phyloP scores from a whole-genome alignment of 2,797 vertebrate genomes.

The Crossoptilon crossoptilon region DNA sequence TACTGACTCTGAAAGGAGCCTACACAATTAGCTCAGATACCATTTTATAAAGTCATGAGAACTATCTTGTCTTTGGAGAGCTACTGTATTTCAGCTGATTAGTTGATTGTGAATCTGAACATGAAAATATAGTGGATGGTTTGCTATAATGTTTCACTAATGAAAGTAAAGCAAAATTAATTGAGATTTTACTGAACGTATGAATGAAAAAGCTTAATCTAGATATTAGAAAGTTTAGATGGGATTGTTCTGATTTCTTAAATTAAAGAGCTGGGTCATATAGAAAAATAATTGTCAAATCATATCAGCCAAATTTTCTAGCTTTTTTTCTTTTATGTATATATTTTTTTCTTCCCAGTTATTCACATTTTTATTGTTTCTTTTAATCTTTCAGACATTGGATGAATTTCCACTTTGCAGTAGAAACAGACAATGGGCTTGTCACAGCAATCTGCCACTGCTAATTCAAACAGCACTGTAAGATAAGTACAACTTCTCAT shows the following conservation, averaged over 20 bases:
- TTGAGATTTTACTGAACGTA: neutral
- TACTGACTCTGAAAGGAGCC: neutral
- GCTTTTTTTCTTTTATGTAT: neutral
- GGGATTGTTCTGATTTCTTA: neutral
- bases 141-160: neutral
- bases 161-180: neutral
- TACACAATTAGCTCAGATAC: neutral
- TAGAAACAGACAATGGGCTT: neutral
- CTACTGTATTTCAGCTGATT: neutral
- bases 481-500: neutral
- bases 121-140: neutral
- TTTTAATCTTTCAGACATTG: neutral
- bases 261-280: neutral
- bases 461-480: neutral
- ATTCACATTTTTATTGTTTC: neutral
- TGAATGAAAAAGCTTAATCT: neutral
- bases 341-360: neutral
- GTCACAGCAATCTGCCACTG: neutral
- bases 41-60: neutral
- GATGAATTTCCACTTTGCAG: neutral
- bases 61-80: neutral
- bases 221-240: neutral
- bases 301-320: fast-evolving
- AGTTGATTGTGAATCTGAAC: neutral
- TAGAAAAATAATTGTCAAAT: neutral